Percentiles rank a stretch among this genome's conserved stretches.
Evolutionary conservation across 1,140 invertebrate genomes (phyloP).

Genomic region (Anastatus disparis): DNA sequence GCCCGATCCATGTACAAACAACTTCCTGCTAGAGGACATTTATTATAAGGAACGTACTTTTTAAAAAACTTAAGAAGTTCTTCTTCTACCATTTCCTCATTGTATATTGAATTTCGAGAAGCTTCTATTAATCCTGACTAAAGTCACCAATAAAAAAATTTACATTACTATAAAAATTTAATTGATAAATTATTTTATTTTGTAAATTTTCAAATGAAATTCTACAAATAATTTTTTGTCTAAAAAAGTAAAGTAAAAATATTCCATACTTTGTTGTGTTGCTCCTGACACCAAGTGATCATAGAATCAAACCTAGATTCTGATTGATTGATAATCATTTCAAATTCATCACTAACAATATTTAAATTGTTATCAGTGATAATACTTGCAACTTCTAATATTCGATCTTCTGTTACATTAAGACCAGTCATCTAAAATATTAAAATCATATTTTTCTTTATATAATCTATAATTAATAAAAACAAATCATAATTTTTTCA

Average conservation of each 20-base stretch:
- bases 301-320: slow-evolving; percentile 80
- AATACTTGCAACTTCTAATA: slow-evolving; percentile 89
- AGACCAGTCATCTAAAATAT: slow-evolving; percentile 69
- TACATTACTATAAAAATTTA: not conserved
- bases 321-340: slow-evolving; percentile 84
- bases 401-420: slow-evolving; percentile 79
- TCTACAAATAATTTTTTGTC: not conserved
- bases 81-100: slow-evolving; percentile 75
- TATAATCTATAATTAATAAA: too few species aligned
- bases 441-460: too few species aligned
- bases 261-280: slow-evolving; percentile 76
- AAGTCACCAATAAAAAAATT: slow-evolving; percentile 44
- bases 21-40: slow-evolving; percentile 86
- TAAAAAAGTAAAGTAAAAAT: slow-evolving; percentile 41
- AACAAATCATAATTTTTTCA: too few species aligned
- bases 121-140: slow-evolving; percentile 81
- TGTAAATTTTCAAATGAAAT: not conserved
- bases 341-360: slow-evolving; percentile 79
- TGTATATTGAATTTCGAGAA: slow-evolving; percentile 71
- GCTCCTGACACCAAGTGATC: slow-evolving; percentile 83
- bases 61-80: slow-evolving; percentile 79
- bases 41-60: slow-evolving; percentile 72
- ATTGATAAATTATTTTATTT: too few species aligned
- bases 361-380: slow-evolving; percentile 87
- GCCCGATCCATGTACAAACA: slow-evolving; percentile 86